These are phyloP conservation scores for Phragmatobia fuliginosa DNA, from an alignment of 2,888 invertebrate species.

Conservation along the genomic window DNA sequence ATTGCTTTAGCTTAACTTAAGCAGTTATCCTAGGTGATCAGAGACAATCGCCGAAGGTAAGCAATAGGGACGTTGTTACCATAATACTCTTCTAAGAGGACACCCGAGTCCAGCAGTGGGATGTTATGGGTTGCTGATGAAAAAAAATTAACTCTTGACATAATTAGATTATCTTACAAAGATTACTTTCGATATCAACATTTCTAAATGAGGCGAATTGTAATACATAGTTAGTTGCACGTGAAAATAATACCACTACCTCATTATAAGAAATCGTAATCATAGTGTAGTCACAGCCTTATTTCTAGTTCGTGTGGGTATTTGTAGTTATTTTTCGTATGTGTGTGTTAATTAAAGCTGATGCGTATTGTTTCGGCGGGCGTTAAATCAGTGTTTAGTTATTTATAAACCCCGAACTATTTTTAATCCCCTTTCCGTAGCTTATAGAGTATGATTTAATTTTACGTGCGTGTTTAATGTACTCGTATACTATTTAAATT, in stretches of 20 bases:
- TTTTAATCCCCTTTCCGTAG: slow-evolving; percentile 33
- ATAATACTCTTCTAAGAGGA: too few species aligned
- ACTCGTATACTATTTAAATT: background rate
- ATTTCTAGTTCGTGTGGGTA: background rate
- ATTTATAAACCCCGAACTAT: slow-evolving; percentile 44
- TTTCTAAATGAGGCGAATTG: too few species aligned
- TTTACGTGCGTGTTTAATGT: slow-evolving; percentile 19
- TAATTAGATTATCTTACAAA: too few species aligned
- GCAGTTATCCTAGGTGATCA: too few species aligned
- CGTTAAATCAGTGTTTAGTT: slow-evolving; percentile 33
- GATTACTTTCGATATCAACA: too few species aligned
- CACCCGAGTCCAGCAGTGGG: too few species aligned
- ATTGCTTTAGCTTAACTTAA: background rate
- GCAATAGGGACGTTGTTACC: too few species aligned
- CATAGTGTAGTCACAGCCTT: slow-evolving; percentile 7
- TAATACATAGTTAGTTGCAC: background rate
- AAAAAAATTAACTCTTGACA: too few species aligned
- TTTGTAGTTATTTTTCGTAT: background rate
- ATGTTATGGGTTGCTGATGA: too few species aligned
- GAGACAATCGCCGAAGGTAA: too few species aligned
- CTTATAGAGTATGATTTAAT: slow-evolving; percentile 28
- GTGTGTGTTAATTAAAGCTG: slow-evolving; percentile 31
- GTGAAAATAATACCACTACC: background rate
- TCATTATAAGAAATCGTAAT: background rate
- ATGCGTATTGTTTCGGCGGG: slow-evolving; percentile 31